Evolutionary conservation across 2,888 invertebrate species (phyloP).

Genomic region (Drosophila pseudotalamancana): DNA sequence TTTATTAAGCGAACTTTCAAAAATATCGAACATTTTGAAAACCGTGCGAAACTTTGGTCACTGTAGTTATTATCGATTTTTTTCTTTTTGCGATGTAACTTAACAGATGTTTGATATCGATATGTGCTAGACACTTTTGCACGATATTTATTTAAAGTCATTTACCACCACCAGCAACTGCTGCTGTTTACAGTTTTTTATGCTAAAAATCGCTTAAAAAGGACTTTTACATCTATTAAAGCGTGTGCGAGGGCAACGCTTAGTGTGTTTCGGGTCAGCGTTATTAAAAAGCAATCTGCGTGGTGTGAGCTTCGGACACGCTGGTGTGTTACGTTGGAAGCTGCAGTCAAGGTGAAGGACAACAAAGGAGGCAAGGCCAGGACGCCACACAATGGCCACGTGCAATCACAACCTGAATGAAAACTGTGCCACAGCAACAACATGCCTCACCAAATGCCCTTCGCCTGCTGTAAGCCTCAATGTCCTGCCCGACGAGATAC

Average conservation of each 20-base stretch:
- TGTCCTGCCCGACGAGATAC: constrained; percentile 95
- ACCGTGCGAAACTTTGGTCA: too few relatives aligned
- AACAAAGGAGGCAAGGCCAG: constrained; percentile 39
- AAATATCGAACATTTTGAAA: too few relatives aligned
- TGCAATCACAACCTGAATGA: constrained; percentile 58
- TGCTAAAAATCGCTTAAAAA: constrained; percentile 8
- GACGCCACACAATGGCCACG: constrained; percentile 49
- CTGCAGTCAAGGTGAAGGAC: constrained; percentile 51
- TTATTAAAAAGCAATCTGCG: not conserved
- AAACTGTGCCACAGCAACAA: constrained; percentile 25
- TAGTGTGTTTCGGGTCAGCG: not conserved
- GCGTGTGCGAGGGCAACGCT: constrained; percentile 5
- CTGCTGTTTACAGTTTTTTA: constrained; percentile 50
- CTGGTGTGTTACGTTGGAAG: constrained; percentile 8
- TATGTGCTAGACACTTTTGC: not conserved
- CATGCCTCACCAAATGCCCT: constrained; percentile 19
- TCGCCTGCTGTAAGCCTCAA: constrained; percentile 83
- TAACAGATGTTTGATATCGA: constrained; percentile 42
- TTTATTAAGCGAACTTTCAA: too few relatives aligned
- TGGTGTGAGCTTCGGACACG: not conserved
- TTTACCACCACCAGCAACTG: constrained; percentile 20
- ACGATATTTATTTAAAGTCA: constrained; percentile 35
- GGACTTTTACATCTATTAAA: not conserved
- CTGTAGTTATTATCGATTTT: constrained; percentile 28
- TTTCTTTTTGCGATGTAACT: not conserved